Evolutionary conservation across 2,797 vertebrate species (phyloP).

Genomic region (Discoglossus pictus): DNA sequence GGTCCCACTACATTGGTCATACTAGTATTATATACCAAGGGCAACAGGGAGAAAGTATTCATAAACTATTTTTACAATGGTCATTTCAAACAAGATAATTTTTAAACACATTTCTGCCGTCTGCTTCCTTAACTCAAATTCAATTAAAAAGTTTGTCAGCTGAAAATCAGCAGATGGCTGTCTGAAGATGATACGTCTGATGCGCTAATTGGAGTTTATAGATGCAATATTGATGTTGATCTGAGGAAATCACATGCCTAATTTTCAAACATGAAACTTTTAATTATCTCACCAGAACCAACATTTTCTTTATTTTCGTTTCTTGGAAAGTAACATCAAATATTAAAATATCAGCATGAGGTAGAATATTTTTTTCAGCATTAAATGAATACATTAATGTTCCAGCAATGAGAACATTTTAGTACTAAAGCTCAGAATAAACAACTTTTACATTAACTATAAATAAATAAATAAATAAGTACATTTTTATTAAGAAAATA

Average conservation of each 20-base stretch:
- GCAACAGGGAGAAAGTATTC: too few species aligned
- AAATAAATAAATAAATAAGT: too few species aligned
- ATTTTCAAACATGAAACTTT: constrained; percentile 21
- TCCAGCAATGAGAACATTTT: too few species aligned
- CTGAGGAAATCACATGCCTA: background rate
- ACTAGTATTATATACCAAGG: too few species aligned
- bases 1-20: too few species aligned
- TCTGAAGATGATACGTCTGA: constrained; percentile 28
- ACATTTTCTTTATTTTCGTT: too few species aligned
- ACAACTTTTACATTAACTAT: too few species aligned
- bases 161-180: constrained; percentile 37
- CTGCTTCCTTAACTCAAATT: background rate
- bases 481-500: too few species aligned
- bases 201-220: constrained; percentile 32
- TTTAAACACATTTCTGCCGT: background rate
- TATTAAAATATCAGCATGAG: too few species aligned
- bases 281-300: background rate
- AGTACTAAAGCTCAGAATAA: too few species aligned
- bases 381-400: too few species aligned
- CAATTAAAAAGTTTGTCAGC: constrained; percentile 18
- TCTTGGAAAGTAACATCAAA: constrained; percentile 10
- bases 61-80: background rate
- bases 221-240: constrained; percentile 33
- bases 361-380: constrained; percentile 3
- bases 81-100: background rate